A percentile compares a stretch with the other conserved stretches of the same genome.
Evolutionary conservation across 2,797 vertebrate genomes (phyloP).

Genomic region (Botia almorhae): DNA sequence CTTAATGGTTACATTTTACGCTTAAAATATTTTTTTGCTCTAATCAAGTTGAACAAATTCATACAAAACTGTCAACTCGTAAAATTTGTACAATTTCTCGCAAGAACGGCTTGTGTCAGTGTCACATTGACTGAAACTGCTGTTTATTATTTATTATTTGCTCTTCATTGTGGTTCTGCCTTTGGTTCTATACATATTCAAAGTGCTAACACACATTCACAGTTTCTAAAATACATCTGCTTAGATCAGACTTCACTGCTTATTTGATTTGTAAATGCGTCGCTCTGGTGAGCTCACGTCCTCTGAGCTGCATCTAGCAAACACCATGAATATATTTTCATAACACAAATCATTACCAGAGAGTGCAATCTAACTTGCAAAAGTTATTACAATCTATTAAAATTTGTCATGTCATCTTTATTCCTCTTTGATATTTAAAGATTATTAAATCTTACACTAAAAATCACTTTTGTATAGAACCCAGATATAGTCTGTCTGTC

Average conservation of each 20-base stretch:
- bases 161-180: background rate
- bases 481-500: too few relatives aligned
- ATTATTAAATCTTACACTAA: too few relatives aligned
- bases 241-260: slow-evolving; percentile 50
- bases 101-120: background rate
- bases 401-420: background rate
- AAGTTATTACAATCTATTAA: slow-evolving; percentile 26
- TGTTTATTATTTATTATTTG: background rate
- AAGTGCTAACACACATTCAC: background rate
- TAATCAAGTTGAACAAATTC: background rate
- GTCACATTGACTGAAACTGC: background rate
- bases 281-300: slow-evolving; percentile 4
- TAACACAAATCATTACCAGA: slow-evolving; percentile 7
- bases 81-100: background rate
- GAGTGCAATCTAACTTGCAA: background rate
- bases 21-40: too few relatives aligned
- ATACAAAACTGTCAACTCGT: background rate
- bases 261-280: slow-evolving; percentile 51
- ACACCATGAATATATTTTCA: slow-evolving; percentile 42
- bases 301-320: slow-evolving; percentile 13
- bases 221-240: slow-evolving; percentile 42
- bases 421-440: too few relatives aligned
- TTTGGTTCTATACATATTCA: background rate
- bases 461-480: too few relatives aligned
- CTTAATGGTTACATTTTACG: too few relatives aligned